Evolutionary conservation across 2,113 vertebrate species (phyloP), one percentile per base, ranked within the genome.

Genomic region (Chrysochloris asiatica): DNA sequence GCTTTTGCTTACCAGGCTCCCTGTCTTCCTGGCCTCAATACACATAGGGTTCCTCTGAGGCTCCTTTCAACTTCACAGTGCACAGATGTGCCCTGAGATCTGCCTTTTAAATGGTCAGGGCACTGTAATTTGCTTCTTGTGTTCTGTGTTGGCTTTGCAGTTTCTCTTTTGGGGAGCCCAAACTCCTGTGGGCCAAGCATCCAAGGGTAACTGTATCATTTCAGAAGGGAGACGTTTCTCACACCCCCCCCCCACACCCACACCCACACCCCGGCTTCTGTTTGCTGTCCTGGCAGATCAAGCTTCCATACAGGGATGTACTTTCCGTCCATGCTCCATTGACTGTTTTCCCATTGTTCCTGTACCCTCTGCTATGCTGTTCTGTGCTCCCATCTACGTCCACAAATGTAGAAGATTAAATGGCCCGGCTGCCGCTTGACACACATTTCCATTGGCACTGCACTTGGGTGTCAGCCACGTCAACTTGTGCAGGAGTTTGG

Each of bases 41-140:
- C 4, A 1, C 14, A 8, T 36, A 24, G 59, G 59, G 22, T 3
- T 21, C 71, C 73, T 47, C 50, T 28, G 36, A 73, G 19, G 24
- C 41, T 21, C 14, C 2, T 22, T 61, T 71, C 28, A 3, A 22
- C 19, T 47, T 72, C 71, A 38, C 61, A 43, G 21, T 9, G 2
- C 11, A 41, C 2, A 4, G 9, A 28, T 0, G 22, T 71, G 71
- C n/a, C 45, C 19, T 21, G 36, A 33, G 48, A 33, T 22, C 17
- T 54, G 10, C n/a, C 24, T 48, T 8, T 80, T 28, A 19, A 13
- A 96, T 95, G 89, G 79, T 85, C 19, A 93, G 96, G 65, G 54
- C n/a, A n/a, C 69, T 48, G 52, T 16, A 80, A 72, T 43, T 50
- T 95, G 33, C 79, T 88, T 84, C 12, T 22, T 56, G 56, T 10